Evolutionary conservation across 2,113 vertebrate species (phyloP).

Genomic region (Pollimyrus isidori): DNA sequence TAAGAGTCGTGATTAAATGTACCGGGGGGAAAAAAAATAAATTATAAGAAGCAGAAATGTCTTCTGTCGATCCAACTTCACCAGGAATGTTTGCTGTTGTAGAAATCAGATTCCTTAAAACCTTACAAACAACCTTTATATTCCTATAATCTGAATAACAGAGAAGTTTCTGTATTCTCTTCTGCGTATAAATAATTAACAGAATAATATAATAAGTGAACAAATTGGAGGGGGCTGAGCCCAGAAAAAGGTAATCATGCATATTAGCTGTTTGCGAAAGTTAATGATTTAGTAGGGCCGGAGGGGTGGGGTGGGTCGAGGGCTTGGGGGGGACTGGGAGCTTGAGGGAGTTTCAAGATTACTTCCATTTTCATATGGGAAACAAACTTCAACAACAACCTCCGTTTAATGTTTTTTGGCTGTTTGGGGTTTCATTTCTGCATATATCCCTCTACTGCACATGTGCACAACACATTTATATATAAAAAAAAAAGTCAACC

Average conservation of each 20-base stretch:
- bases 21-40: neutral
- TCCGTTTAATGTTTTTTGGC: slow-evolving; percentile 8
- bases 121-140: neutral
- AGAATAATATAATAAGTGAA: slow-evolving; percentile 1
- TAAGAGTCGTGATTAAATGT: neutral
- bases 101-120: neutral
- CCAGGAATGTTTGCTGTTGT: neutral
- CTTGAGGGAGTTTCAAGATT: neutral
- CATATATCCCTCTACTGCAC: neutral
- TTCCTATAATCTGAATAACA: neutral
- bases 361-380: slow-evolving; percentile 16
- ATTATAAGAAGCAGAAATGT: neutral
- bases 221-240: neutral
- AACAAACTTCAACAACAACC: slow-evolving; percentile 12
- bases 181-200: neutral
- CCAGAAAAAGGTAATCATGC: neutral
- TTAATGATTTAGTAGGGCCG: slow-evolving; percentile 6
- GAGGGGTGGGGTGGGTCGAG: neutral
- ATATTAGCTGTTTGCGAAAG: slow-evolving; percentile 11
- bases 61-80: neutral
- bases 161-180: neutral
- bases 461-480: slow-evolving; percentile 17
- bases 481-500: neutral
- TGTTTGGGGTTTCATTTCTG: neutral
- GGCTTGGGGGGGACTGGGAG: neutral